Base-by-base conservation (phyloP, 2,888 invertebrate genomes). In the Glaucopsyche alexis region DNA sequence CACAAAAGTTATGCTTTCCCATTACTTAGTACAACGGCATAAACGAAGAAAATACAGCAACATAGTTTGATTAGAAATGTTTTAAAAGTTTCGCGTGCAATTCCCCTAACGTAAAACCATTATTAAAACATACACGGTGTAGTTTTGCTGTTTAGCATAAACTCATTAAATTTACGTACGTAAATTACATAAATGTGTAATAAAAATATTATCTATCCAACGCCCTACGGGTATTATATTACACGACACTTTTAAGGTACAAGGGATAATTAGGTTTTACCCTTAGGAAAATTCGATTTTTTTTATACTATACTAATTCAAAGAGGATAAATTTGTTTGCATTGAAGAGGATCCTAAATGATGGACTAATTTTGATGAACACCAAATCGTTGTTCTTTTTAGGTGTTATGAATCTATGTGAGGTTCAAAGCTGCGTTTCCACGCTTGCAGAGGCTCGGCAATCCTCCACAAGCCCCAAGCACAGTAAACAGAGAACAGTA, bases 141-240 rank as follows among this genome's bases (percentile, higher is more conserved):
- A 83, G 83, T 81, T 85, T 84, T 79, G 75, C 82, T 86, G 83
- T 88, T 90, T 90, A 89, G 82, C 91, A 90, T 90, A 89, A 86
- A 84, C 83, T 86, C 88, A 88, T 90, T 90, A 87, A 79, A 81
- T 75, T 74, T 72, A 78, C 77, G 74, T 77, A 79, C 84, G 89
- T 90, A 90, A 90, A 91, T 90, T 87, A 91, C 81, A 78, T 85
- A 87, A 88, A 89, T 88, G 86, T 85, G 82, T 82, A 87, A 85
- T 86, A 87, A 89, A 90, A 88, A 81, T 84, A 84, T 84, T 84
- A 85, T 85, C 83, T 83, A 77, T 79, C 73, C 74, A 74, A 76
- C 77, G 73, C 78, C 79, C 76, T 65, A 67, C 74, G 76, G 77
- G 14, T 45, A 42, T 49, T 14, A 7, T 29, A 49, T 47, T 49